A percentile compares a stretch with the other conserved stretches of the same genome.
Evolutionary conservation across 64 coral and sea anemone genomes (phyloP).

Genomic region (Porites australiensis): DNA sequence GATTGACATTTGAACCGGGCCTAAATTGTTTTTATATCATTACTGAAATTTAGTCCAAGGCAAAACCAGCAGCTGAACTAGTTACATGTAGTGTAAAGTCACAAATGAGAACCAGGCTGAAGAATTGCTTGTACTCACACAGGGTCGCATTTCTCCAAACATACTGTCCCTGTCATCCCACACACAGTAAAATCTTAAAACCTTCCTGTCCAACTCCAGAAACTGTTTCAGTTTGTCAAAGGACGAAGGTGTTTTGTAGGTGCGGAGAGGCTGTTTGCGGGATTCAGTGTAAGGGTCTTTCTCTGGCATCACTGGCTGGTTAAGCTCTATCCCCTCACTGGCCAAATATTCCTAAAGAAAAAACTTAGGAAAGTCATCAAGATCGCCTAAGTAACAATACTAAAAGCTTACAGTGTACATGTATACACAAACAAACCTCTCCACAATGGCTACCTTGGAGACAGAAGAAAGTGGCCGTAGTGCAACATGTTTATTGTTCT

Average conservation of each 20-base stretch:
- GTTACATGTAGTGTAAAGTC: not conserved
- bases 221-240: constrained; percentile 99
- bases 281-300: constrained; percentile 90
- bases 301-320: constrained; percentile 48
- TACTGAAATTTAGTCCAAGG: too few relatives aligned
- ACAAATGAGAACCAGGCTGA: not conserved
- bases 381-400: not conserved
- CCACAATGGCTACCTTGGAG: too few relatives aligned
- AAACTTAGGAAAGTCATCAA: not conserved
- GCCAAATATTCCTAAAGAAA: constrained; percentile 92
- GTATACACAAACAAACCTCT: too few relatives aligned
- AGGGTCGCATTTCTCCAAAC: constrained; percentile 99
- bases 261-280: constrained; percentile 83
- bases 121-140: constrained; percentile 72
- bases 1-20: too few relatives aligned
- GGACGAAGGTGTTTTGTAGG: constrained; percentile 88
- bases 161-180: constrained; percentile 99
- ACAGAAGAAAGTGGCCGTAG: too few relatives aligned
- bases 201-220: constrained; percentile 90
- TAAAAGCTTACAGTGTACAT: not conserved
- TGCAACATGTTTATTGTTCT: too few relatives aligned
- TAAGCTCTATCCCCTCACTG: constrained; percentile 98
- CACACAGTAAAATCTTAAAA: constrained; percentile 96
- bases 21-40: too few relatives aligned
- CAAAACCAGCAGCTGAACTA: too few relatives aligned